phyloP scores from a whole-genome alignment of 2,888 invertebrate species.

The Caenorhabditis angaria region DNA sequence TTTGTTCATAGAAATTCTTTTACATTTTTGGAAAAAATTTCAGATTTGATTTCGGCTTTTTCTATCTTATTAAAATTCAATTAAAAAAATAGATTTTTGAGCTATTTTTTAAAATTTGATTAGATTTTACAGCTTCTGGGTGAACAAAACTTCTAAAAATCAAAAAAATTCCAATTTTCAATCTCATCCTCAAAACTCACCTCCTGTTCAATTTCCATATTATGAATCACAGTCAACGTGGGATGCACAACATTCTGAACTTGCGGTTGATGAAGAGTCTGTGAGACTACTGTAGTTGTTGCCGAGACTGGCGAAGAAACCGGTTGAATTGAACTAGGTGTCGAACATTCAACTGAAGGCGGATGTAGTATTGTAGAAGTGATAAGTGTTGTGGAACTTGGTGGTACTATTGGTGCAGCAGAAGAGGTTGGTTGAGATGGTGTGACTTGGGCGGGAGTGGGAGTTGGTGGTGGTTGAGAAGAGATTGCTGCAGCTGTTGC shows the following conservation, averaged over 20 bases:
- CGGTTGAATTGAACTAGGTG: not conserved
- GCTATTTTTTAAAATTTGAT: too few species aligned
- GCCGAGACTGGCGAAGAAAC: constrained; percentile 9
- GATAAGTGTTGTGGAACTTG: not conserved
- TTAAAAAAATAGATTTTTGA: too few species aligned
- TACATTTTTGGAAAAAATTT: too few species aligned
- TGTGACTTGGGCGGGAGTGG: not conserved
- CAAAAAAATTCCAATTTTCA: too few species aligned
- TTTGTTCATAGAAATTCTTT: too few species aligned
- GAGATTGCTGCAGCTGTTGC: constrained; percentile 11
- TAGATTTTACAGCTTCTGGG: too few species aligned
- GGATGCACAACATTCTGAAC: constrained; percentile 5
- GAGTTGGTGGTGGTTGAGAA: not conserved
- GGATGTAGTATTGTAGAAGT: not conserved
- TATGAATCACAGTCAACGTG: not conserved
- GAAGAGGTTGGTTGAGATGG: constrained; percentile 8
- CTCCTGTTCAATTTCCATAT: constrained; percentile 8
- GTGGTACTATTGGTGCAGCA: too few species aligned
- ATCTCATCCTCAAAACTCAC: not conserved
- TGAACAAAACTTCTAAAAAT: too few species aligned
- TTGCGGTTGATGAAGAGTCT: constrained; percentile 1
- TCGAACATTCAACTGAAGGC: not conserved
- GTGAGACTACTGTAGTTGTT: constrained; percentile 10
- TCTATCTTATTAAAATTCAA: too few species aligned
- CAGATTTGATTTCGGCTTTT: too few species aligned